Evolutionary conservation across 1,140 invertebrate genomes (phyloP), one percentile per base, ranked within the genome.

Genomic region (Dreissena rostriformis): DNA sequence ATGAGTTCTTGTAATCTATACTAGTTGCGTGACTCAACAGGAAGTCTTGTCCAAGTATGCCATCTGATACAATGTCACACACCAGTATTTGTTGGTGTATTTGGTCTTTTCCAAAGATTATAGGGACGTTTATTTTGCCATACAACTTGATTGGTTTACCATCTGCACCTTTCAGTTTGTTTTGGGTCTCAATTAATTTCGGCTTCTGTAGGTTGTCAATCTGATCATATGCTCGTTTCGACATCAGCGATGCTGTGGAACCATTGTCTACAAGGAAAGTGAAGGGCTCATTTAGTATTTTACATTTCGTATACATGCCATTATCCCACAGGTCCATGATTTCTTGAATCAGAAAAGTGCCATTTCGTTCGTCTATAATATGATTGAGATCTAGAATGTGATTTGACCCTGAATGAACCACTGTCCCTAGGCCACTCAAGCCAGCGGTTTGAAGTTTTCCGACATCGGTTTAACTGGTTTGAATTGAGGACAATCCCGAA

Each of bases 11-110:
- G 17, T 53, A n/a, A 70, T 79, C 68, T 24, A 80, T 24, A 14
- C 39, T 52, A 63, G 65, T 71, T 17, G 53, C n/a, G 39, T 84
- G 57, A 17, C 8, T n/a, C 67, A 67, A 26, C 28, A 84, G 8
- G 49, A 84, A 77, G 51, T 77, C 53, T n/a, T 70, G 53, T 14
- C 82, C 72, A 10, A 84, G 5, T 29, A 83, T 65, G 72, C 26
- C 74, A 71, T 63, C 55, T 10, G 26, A 66, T 39, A 78, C 74
- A 24, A 84, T 72, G 24, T 84, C 74, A 10, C 74, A 57, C 49
- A 72, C 29, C 15, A 77, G 17, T 12, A 70, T 55, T 6, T 17
- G 17, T 11, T 72, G 57, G 1, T 14, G 26, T 19, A 66, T 49
- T 22, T 11, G 1, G 11, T n/a, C 49, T 0, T 29, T 70, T n/a